These are phyloP conservation scores for Euclidia mi DNA, from an alignment of 2,888 invertebrate species.

Conservation along the genomic window DNA sequence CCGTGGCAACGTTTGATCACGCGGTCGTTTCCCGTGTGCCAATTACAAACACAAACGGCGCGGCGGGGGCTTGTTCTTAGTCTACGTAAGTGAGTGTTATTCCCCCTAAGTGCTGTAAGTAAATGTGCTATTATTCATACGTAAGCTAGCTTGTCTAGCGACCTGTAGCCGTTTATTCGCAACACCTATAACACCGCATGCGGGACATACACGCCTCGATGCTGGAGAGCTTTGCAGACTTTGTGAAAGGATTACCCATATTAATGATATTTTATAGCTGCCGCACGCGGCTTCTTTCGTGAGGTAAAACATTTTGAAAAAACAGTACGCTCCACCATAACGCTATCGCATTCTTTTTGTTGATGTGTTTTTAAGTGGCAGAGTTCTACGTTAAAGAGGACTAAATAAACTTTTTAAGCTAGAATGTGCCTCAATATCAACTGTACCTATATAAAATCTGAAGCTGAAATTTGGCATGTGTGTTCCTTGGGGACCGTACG, in stretches of 20 bases:
- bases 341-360: too few species aligned
- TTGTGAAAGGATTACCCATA: slow-evolving; percentile 5
- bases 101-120: slow-evolving; percentile 4
- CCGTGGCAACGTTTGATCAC: slow-evolving; percentile 24
- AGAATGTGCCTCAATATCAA: too few species aligned
- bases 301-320: too few species aligned
- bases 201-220: not conserved
- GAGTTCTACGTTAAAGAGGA: too few species aligned
- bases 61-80: slow-evolving; percentile 2
- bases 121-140: slow-evolving; percentile 12
- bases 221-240: not conserved
- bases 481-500: too few species aligned
- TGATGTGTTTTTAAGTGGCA: too few species aligned
- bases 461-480: too few species aligned
- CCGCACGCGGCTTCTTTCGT: not conserved
- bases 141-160: not conserved
- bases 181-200: not conserved
- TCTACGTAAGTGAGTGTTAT: not conserved
- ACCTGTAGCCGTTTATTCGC: too few species aligned
- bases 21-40: slow-evolving; percentile 16
- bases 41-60: slow-evolving; percentile 13
- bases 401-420: too few species aligned
- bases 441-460: too few species aligned
- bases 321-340: too few species aligned
- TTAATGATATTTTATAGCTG: not conserved